Evolutionary conservation across 2,888 invertebrate species (phyloP), one percentile per base, ranked within the genome.

Genomic region (Hyalella azteca): DNA sequence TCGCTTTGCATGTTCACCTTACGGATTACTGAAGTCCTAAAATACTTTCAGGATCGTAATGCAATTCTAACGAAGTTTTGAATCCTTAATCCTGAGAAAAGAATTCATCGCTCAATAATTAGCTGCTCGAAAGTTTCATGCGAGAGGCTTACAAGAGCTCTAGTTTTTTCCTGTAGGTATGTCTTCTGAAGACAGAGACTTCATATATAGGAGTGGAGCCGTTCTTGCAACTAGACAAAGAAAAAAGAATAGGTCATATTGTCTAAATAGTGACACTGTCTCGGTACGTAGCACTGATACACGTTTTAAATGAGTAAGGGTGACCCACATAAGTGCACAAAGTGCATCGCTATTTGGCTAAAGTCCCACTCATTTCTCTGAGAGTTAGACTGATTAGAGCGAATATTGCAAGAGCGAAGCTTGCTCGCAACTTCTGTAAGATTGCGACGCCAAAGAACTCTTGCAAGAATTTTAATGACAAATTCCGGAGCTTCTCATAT

Each of bases 391-490:
- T 26, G 54, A 54, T 54, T 54, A 54, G 22, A 22, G 22, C 22
- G 54, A 54, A 54, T 54, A 54, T 26, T 54, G 54, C 54, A 54
- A 54, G 11, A 13, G 22, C 22, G 54, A 13, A 26, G 26, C 54
- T 4, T 13, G 59, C 59, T 32, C 26, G 59, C 59, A 15, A 66
- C 29, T 66, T 15, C 7, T 36, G 59, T 29, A 7, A 66, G 66
- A 66, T 66, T 66, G 66, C 39, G 36, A 66, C 13, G 39, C 66
- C 3, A 66, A 66, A 22, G 26, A 66, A 66, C 66, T 36, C 36
- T 36, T 66, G n/a, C 29, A 66, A 66, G 66, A 66, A 66, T 66
- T 66, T 66, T 66, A 66, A 66, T 66, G 66, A 66, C 36, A 19
- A 15, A 66, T 66, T 66, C 66, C 66, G 7, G 66, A 36, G 66